phyloP scores from a whole-genome alignment of 1,140 invertebrate genomes.

The Sitobion miscanthi region DNA sequence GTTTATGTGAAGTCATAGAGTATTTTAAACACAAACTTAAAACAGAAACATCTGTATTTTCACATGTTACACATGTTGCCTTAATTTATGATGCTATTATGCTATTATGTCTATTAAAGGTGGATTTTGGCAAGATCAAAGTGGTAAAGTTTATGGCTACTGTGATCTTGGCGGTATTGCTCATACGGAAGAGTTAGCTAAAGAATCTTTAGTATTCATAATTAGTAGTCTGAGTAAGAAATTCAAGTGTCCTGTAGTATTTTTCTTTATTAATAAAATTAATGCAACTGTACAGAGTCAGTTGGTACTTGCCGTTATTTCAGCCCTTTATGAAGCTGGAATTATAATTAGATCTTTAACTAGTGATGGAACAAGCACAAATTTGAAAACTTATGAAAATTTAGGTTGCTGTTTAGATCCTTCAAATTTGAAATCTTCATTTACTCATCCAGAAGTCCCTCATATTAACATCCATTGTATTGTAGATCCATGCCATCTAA shows the following conservation, averaged over 20 bases:
- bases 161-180: not conserved
- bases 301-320: not conserved
- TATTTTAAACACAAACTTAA: constrained; percentile 8
- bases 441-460: not conserved
- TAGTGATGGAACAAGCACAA: not conserved
- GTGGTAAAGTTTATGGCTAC: not conserved
- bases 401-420: not conserved
- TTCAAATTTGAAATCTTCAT: not conserved
- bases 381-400: not conserved
- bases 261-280: not conserved
- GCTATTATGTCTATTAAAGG: not conserved
- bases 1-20: not conserved
- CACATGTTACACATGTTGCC: not conserved
- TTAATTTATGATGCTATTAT: not conserved
- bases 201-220: not conserved
- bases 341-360: not conserved
- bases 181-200: not conserved
- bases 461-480: not conserved
- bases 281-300: constrained; percentile 4
- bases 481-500: not conserved
- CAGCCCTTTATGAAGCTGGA: not conserved
- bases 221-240: not conserved
- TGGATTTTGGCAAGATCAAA: not conserved
- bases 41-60: not conserved
- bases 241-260: not conserved